Conservation (phyloP, 2,113 vertebrate genomes). For the Montifringilla adamsi region DNA sequence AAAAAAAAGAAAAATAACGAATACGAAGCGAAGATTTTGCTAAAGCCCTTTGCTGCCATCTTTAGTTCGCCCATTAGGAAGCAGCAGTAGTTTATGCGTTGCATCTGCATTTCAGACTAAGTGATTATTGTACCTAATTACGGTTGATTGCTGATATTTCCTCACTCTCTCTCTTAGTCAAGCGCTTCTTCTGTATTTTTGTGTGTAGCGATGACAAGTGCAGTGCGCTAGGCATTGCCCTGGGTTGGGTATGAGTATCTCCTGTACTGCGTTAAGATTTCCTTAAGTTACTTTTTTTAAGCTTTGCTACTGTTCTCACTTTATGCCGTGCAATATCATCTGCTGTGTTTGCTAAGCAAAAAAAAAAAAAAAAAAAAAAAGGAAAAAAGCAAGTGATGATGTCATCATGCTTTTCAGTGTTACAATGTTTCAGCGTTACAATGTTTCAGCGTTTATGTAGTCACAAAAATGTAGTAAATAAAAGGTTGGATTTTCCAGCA, state of each 20-base stretch:
- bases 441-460: slow-evolving; percentile 99
- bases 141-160: slow-evolving; percentile 73
- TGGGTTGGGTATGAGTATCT: slow-evolving; percentile 81
- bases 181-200: slow-evolving; percentile 79
- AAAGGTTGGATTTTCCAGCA: slow-evolving; percentile 97
- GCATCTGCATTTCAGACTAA: slow-evolving; percentile 81
- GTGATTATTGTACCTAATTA: slow-evolving; percentile 77
- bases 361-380: slow-evolving; percentile 62
- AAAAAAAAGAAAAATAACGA: neutral
- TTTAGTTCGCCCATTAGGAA: slow-evolving; percentile 75
- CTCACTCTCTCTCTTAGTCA: slow-evolving; percentile 72
- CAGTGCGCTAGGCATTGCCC: slow-evolving; percentile 80
- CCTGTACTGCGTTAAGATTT: slow-evolving; percentile 82
- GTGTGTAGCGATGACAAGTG: slow-evolving; percentile 72
- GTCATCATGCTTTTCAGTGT: slow-evolving; percentile 97
- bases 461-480: slow-evolving; percentile 97
- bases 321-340: slow-evolving; percentile 97
- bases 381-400: slow-evolving; percentile 88
- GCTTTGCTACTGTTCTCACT: slow-evolving; percentile 90
- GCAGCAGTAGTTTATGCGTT: slow-evolving; percentile 79
- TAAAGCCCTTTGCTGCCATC: slow-evolving; percentile 72
- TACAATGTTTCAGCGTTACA: slow-evolving; percentile 96
- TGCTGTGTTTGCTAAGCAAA: slow-evolving; percentile 97
- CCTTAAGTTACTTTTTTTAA: slow-evolving; percentile 74
- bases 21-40: slow-evolving; percentile 77